These are phyloP conservation scores for Morpho achilles DNA, from an alignment of 2,888 invertebrate genomes.

Conservation along the genomic window DNA sequence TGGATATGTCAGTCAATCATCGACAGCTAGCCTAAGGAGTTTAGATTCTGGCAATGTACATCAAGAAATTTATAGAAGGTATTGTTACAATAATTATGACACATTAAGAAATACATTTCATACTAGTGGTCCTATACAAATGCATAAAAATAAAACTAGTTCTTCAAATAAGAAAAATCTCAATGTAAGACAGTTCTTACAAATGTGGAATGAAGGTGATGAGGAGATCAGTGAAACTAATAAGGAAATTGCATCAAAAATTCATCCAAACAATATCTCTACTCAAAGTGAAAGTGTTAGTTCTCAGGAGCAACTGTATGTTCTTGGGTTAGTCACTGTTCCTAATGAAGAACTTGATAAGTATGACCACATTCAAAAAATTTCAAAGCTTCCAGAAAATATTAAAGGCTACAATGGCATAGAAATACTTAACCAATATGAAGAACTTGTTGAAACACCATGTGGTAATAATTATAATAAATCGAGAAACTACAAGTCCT, in stretches of 20 bases:
- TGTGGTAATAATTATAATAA: slow-evolving; percentile 42
- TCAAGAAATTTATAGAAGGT: slow-evolving; percentile 53
- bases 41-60: slow-evolving; percentile 52
- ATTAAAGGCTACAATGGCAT: slow-evolving; percentile 72
- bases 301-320: slow-evolving; percentile 68
- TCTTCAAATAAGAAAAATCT: slow-evolving; percentile 52
- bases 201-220: slow-evolving; percentile 77
- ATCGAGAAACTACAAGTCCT: slow-evolving; percentile 26
- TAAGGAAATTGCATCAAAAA: slow-evolving; percentile 43
- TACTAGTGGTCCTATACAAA: slow-evolving; percentile 28
- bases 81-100: slow-evolving; percentile 51
- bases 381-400: slow-evolving; percentile 73
- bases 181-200: slow-evolving; percentile 69
- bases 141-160: slow-evolving; percentile 36
- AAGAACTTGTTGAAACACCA: slow-evolving; percentile 67
- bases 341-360: slow-evolving; percentile 69
- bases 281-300: slow-evolving; percentile 41
- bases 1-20: slow-evolving; percentile 73
- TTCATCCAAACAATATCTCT: slow-evolving; percentile 35
- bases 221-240: slow-evolving; percentile 55
- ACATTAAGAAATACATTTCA: slow-evolving; percentile 36
- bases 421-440: slow-evolving; percentile 69
- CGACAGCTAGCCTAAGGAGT: slow-evolving; percentile 64
- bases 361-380: slow-evolving; percentile 75
- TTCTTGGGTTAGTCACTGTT: slow-evolving; percentile 69